phyloP scores from a whole-genome alignment of 2,797 vertebrate genomes.

The Gadopsis bispinosus region DNA sequence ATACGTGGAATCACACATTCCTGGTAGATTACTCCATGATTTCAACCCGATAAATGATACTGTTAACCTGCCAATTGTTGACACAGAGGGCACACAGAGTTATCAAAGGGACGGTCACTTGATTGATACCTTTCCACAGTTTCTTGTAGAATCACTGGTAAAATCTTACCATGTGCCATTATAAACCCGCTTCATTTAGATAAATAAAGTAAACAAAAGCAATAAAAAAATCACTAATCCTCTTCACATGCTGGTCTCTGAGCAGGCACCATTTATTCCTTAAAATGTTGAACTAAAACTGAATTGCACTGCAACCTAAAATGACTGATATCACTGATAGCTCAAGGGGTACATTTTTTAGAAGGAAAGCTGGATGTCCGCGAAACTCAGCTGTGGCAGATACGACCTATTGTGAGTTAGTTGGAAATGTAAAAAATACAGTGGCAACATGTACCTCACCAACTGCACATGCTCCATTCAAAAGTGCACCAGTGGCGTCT shows the following conservation, averaged over 20 bases:
- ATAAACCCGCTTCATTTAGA: not conserved
- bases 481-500: constrained; percentile 4
- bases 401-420: not conserved
- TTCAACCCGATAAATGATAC: not conserved
- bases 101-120: not conserved
- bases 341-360: not conserved
- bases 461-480: not conserved
- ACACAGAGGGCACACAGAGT: not conserved
- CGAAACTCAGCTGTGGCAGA: not conserved
- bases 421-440: constrained; percentile 10
- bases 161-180: not conserved
- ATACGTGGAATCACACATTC: not conserved
- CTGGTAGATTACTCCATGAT: not conserved
- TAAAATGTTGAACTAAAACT: not conserved
- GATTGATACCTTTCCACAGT: not conserved
- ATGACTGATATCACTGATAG: not conserved
- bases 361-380: not conserved
- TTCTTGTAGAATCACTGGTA: not conserved
- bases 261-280: too few species aligned
- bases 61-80: not conserved
- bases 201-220: too few species aligned
- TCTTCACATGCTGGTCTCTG: too few species aligned
- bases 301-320: not conserved
- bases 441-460: not conserved
- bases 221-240: too few species aligned